Evolutionary conservation across 2,888 invertebrate genomes (phyloP), one percentile per base, ranked within the genome.

Genomic region (Ennomos quercinarius): DNA sequence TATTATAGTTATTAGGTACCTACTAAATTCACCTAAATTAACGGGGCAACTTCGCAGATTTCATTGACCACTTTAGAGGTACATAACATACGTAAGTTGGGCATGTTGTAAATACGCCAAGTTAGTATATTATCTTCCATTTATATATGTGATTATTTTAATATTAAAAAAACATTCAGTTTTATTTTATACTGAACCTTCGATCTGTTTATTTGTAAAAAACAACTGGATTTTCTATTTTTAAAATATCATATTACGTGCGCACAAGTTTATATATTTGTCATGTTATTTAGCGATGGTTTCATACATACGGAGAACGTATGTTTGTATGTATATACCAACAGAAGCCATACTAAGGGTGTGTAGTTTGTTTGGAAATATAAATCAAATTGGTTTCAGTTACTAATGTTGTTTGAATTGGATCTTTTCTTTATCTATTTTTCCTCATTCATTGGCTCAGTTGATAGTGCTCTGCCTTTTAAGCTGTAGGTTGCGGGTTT

Each of bases 241-340:
- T 84, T 78, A 84, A 85, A 88, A 89, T 91, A 91, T 91, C 91
- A 68, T 72, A 76, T 91, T 90, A 80, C 91, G 70, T 77, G 78
- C 76, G 71, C 67, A 70, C 73, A 61, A 63, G 74, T 68, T 77
- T 81, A 27, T 83, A 74, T 81, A 61, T 80, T 83, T 79, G 81
- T 83, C 82, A 83, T 87, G 81, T 88, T 88, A 86, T 45, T 83
- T 81, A 76, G 81, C 82, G 83, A 85, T 86, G 78, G 64, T 76
- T 77, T 74, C 70, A 65, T 74, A 63, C 64, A 12, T 11, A 10
- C 34, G 12, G 11, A 40, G 4, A 45, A 17, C 17, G 8, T 34
- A 40, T 17, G 12, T 17, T 17, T 17, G 17, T 12, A 35, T 34
- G 12, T 34, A 45, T 45, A 66, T 82, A 83, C 82, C 82, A 80